phyloP scores from a whole-genome alignment of 2,113 vertebrate genomes.

The Uria lomvia region DNA sequence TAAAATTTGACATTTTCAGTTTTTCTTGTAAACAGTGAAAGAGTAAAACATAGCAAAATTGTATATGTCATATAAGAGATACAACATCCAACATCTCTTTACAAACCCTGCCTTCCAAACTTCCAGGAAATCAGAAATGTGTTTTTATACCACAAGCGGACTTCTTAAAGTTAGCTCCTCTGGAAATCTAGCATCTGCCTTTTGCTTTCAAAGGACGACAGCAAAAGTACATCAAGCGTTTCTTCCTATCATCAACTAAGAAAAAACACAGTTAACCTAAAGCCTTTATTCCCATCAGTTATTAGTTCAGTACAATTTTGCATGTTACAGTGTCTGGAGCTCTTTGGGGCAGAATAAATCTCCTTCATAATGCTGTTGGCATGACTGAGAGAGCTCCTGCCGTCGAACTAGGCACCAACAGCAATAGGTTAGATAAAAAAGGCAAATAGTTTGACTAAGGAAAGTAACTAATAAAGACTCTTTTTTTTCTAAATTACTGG shows the following conservation, averaged over 20 bases:
- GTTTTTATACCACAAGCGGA: neutral
- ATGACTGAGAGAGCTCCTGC: neutral
- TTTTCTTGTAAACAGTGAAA: neutral
- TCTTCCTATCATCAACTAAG: neutral
- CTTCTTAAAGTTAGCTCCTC: neutral
- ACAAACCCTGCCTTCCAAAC: neutral
- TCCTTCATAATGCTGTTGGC: neutral
- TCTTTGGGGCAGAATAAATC: neutral
- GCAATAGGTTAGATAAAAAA: neutral
- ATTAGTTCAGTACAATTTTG: neutral
- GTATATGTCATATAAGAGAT: fast-evolving
- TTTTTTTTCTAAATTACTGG: neutral
- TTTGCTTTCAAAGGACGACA: neutral
- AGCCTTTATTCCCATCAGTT: fast-evolving
- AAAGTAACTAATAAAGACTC: neutral
- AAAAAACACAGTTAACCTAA: neutral
- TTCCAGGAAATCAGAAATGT: neutral
- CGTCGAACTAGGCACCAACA: neutral
- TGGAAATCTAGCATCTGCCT: neutral
- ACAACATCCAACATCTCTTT: neutral
- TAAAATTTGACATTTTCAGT: neutral
- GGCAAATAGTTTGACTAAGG: neutral
- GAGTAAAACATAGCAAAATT: neutral
- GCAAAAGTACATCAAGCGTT: neutral
- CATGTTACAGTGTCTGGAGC: neutral